Percentiles rank a stretch among this genome's conserved stretches.
Evolutionary conservation across 2,113 vertebrate species (phyloP).

Genomic region (Oxyruncus cristatus): DNA sequence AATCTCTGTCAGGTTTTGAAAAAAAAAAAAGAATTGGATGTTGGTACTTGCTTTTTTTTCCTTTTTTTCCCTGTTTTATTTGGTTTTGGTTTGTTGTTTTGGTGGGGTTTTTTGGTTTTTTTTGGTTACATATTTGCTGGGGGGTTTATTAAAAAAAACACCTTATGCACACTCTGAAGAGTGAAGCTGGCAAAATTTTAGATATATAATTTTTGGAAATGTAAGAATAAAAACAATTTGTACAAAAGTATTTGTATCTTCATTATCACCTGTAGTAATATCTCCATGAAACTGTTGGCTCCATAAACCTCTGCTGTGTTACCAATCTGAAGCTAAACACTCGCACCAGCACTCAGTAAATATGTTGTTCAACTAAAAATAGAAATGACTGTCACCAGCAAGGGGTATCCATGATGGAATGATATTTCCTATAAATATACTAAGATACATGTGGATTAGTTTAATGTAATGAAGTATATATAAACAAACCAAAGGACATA

Average conservation of each 20-base stretch:
- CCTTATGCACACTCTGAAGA: neutral
- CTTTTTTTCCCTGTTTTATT: too few species aligned
- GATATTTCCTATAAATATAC: slow-evolving; percentile 60
- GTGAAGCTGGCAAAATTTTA: neutral
- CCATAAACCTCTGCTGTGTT: neutral
- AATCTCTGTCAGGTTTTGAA: neutral
- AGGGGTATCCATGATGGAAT: slow-evolving; percentile 6
- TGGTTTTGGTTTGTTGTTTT: too few species aligned
- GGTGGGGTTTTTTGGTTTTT: too few species aligned
- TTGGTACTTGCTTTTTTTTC: neutral
- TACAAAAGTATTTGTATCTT: neutral
- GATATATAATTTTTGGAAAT: neutral
- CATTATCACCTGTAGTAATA: neutral
- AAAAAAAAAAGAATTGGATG: neutral
- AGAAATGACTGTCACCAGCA: slow-evolving; percentile 24
- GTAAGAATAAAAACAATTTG: neutral
- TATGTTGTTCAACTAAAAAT: slow-evolving; percentile 58
- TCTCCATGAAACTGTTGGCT: neutral
- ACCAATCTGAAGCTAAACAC: slow-evolving; percentile 22
- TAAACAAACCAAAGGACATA: slow-evolving; percentile 1
- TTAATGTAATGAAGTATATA: slow-evolving; percentile 2
- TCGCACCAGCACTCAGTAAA: neutral
- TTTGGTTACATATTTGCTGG: neutral
- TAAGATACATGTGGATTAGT: slow-evolving; percentile 22
- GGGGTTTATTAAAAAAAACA: neutral